Conservation (phyloP, 2,888 invertebrate species). For the Trypoxylon attenuatum region DNA sequence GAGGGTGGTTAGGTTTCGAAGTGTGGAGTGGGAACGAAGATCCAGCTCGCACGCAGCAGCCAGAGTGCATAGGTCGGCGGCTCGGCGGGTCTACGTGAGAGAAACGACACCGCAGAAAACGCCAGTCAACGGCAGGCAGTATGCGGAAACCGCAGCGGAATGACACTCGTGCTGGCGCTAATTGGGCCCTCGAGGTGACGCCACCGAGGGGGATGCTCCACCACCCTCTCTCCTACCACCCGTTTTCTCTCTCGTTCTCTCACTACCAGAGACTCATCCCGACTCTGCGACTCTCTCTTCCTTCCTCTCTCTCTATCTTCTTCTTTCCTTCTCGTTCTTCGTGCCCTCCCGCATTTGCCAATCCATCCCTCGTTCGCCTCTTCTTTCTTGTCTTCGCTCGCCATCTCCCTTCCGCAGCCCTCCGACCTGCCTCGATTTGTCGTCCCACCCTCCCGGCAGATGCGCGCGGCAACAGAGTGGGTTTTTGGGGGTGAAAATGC, state of each 20-base stretch:
- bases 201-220: slow-evolving; percentile 58
- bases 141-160: slow-evolving; percentile 71
- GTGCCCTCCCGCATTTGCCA: background rate
- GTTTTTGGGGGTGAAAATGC: slow-evolving; percentile 49
- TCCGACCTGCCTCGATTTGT: background rate
- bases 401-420: background rate
- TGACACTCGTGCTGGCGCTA: slow-evolving; percentile 73
- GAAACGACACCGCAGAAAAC: slow-evolving; percentile 64
- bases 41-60: slow-evolving; percentile 42
- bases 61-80: slow-evolving; percentile 22
- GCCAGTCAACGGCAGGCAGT: slow-evolving; percentile 65
- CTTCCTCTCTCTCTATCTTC: background rate
- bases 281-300: slow-evolving; percentile 14
- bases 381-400: background rate
- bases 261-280: no score
- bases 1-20: slow-evolving; percentile 1
- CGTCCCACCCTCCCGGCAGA: slow-evolving; percentile 2
- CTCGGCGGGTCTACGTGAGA: slow-evolving; percentile 30
- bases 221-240: slow-evolving; percentile 48
- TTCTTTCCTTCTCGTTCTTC: background rate
- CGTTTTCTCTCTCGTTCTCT: background rate
- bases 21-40: slow-evolving; percentile 29
- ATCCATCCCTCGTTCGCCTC: slow-evolving; percentile 10
- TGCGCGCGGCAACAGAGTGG: slow-evolving; percentile 17
- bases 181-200: slow-evolving; percentile 75